Evolutionary conservation across 2,113 vertebrate species (phyloP), one percentile per base, ranked within the genome.

Genomic region (Phrynocephalus versicolor): DNA sequence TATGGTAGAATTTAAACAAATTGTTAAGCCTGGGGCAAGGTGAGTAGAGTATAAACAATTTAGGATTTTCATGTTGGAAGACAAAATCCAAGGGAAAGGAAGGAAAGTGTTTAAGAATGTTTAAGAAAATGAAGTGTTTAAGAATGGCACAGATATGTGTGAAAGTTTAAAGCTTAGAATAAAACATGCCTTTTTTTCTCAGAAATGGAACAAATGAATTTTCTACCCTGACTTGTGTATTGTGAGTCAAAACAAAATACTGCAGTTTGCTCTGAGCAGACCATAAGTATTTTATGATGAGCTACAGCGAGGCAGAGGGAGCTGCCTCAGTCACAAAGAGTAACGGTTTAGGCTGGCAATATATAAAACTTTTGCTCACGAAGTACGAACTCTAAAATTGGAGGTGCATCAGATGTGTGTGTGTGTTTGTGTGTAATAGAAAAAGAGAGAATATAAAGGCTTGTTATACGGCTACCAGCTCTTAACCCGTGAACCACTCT

Each of bases 221-320:
- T 89, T 84, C 79, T 81, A 74, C 1, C 81, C 65, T 82, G 87
- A 92, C 35, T 86, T 92, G 86, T 86, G 72, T 2, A 57, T 89
- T 91, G 88, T 13, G 81, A 89, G 65, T 37, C 89, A 39, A 51
- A 83, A n/a, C 13, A 87, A 89, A 90, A 88, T 89, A 82, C 19
- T 82, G 6, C 58, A 58, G 84, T 91, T 88, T 62, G 73, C 14
- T 73, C 33, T 71, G 21, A 1, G 82, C 30, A 76, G 35, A 27
- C n/a, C 30, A 0, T 87, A 90, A 89, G 72, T 92, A 91, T 45
- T 87, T 60, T 84, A 2, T 86, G 19, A 81, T 83, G 86, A 91
- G 57, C 85, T 90, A 87, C 45, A 89, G 57, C 73, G 72, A 2
- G 1, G 23, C 90, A 82, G 78, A 86, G 7, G 64, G 72, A 74